These are phyloP conservation scores for Heterodera schachtii DNA, from an alignment of 1,140 invertebrate species.

Conservation along the genomic window DNA sequence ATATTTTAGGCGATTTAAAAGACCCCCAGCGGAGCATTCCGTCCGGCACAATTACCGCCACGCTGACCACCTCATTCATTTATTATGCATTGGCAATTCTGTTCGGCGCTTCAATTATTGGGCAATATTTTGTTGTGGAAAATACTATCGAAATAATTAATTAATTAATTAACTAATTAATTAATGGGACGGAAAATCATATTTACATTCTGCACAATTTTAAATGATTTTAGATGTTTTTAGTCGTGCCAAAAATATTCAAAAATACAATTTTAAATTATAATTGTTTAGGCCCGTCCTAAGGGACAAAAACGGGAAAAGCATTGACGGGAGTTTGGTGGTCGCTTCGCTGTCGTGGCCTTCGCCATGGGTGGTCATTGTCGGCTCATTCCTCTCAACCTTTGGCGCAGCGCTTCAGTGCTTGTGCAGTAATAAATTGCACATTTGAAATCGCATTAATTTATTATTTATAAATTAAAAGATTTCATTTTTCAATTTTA, in stretches of 20 bases:
- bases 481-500: not conserved
- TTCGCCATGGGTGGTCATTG: constrained; percentile 93
- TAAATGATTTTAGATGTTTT: too few relatives aligned
- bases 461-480: too few relatives aligned
- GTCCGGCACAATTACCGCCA: constrained; percentile 91
- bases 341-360: constrained; percentile 98
- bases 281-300: too few relatives aligned
- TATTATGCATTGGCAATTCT: constrained; percentile 86
- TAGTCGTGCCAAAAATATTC: too few relatives aligned
- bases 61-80: constrained; percentile 90
- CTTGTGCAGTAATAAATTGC: constrained; percentile 77
- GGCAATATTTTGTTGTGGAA: constrained; percentile 66
- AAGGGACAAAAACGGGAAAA: constrained; percentile 59
- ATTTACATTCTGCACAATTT: too few relatives aligned
- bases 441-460: too few relatives aligned
- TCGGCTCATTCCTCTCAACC: constrained; percentile 95
- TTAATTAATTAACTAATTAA: not conserved
- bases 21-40: constrained; percentile 90
- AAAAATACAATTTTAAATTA: too few relatives aligned
- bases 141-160: not conserved
- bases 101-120: constrained; percentile 91
- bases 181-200: not conserved
- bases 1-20: constrained; percentile 75
- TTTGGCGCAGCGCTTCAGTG: constrained; percentile 95
- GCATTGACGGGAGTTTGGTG: constrained; percentile 77